phyloP scores from a whole-genome alignment of 2,113 vertebrate species.

The Ailurus styani region DNA sequence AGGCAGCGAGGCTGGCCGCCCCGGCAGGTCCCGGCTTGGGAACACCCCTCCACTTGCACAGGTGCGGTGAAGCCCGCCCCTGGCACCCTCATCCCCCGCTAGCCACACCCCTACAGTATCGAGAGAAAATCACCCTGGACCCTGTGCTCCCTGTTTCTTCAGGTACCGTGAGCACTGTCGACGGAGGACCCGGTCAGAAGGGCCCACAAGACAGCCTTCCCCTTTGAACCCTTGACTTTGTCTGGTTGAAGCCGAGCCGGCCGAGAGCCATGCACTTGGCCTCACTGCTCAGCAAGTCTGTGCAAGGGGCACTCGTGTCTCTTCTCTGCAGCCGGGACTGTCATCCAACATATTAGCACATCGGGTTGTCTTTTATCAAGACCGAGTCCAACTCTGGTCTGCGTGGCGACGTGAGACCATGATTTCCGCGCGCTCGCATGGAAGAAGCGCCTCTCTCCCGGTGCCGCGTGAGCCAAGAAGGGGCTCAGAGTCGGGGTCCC shows the following conservation, averaged over 20 bases:
- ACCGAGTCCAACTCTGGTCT: no score
- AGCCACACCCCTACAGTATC: accelerated
- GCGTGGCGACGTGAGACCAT: neutral
- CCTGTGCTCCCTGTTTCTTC: neutral
- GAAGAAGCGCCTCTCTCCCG: neutral
- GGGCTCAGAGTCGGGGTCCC: neutral
- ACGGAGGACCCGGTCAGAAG: accelerated
- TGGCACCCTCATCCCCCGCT: neutral
- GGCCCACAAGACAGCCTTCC: accelerated
- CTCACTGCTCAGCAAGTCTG: accelerated
- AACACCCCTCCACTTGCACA: accelerated
- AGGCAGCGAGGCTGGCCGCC: accelerated
- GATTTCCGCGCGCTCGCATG: accelerated
- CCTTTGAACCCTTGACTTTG: neutral
- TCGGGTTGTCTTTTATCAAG: neutral
- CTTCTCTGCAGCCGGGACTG: neutral
- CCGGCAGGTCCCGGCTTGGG: accelerated
- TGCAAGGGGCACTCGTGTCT: accelerated
- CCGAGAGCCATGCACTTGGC: accelerated
- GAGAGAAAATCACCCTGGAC: neutral
- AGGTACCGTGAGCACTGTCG: accelerated
- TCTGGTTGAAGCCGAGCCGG: neutral
- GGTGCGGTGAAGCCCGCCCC: neutral
- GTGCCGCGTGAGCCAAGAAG: accelerated
- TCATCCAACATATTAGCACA: neutral